Evolutionary conservation across 2,888 invertebrate genomes (phyloP), one percentile per base, ranked within the genome.

Genomic region (Synergus gifuensis): DNA sequence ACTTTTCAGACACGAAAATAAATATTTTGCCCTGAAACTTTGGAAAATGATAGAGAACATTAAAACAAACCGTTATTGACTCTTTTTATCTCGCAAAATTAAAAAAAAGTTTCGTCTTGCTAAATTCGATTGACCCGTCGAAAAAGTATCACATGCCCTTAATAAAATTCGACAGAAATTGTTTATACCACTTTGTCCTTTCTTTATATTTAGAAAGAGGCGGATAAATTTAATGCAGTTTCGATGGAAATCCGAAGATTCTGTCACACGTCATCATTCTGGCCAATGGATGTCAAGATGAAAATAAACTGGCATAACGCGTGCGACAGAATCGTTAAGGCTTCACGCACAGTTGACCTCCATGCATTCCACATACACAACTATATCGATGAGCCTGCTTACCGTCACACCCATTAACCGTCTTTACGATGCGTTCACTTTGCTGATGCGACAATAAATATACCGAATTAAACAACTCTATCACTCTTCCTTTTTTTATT

Each of bases 281-380:
- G 18, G 60, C 60, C 60, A 18, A 66, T 49, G 54, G 36, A 49
- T 73, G 36, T 73, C 40, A 54, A 14, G 54, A 54, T 73, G 36
- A 40, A 73, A 73, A 73, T 73, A 73, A 73, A 73, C 69, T 36
- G 46, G 46, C 28, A 73, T 14, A 46, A 46, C 69, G 14, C 11
- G 28, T 67, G 18, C 46, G 69, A 69, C 69, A 69, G 46, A 69
- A 69, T 49, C 69, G 46, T 46, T 54, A 9, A 54, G 5, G 44
- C 42, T 66, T 40, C 40, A n/a, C 46, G 44, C 67, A 67, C 22
- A 46, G 44, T 46, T 67, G 44, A 69, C 28, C 46, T 67, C 67
- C 28, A 22, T 49, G 46, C 69, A 69, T 69, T 69, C 46, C 28
- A 28, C 28, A 28, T 28, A 28, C 22, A 49, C 46, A 44, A 69